These are phyloP conservation scores for Acrobasis repandana DNA, from an alignment of 2,888 invertebrate species.

Conservation along the genomic window DNA sequence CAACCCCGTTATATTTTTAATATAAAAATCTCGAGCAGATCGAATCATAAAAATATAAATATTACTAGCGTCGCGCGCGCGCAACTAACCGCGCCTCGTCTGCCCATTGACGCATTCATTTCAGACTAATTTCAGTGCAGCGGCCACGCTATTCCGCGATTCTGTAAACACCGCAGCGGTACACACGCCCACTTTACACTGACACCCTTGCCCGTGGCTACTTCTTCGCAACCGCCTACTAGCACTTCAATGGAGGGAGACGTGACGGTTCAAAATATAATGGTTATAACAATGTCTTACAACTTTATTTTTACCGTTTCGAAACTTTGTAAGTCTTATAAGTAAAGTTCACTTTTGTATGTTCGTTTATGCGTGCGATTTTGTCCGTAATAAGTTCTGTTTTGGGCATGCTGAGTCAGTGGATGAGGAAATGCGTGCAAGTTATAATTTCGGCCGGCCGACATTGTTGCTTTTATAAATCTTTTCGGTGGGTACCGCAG, in stretches of 20 bases:
- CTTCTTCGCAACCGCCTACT: conserved; percentile 40
- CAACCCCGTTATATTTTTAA: conserved; percentile 68
- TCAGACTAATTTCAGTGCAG: conserved; percentile 81
- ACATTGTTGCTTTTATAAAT: conserved; percentile 78
- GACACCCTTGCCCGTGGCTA: conserved; percentile 47
- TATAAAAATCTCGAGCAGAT: conserved; percentile 68
- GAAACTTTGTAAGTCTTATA: conserved; percentile 29
- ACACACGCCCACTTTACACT: conserved; percentile 55
- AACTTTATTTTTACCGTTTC: conserved; percentile 39
- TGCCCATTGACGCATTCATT: conserved; percentile 80
- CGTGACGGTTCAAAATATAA: conserved; percentile 46
- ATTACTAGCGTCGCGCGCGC: conserved; percentile 70
- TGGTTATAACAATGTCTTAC: conserved; percentile 51
- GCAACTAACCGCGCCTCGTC: conserved; percentile 58
- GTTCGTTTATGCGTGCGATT: conserved; percentile 33
- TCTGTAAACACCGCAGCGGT: conserved; percentile 76
- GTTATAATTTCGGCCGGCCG: conserved; percentile 77
- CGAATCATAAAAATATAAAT: conserved; percentile 78
- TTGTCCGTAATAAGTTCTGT: conserved; percentile 77
- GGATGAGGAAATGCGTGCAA: conserved; percentile 80
- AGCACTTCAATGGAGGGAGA: conserved; percentile 42
- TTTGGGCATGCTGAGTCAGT: conserved; percentile 78
- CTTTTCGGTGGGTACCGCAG: conserved; percentile 44
- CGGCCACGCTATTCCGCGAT: conserved; percentile 71
- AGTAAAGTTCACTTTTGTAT: conserved; percentile 41